Base-by-base conservation (phyloP, 2,888 invertebrate species). In the Tubiluchus corallicola region DNA sequence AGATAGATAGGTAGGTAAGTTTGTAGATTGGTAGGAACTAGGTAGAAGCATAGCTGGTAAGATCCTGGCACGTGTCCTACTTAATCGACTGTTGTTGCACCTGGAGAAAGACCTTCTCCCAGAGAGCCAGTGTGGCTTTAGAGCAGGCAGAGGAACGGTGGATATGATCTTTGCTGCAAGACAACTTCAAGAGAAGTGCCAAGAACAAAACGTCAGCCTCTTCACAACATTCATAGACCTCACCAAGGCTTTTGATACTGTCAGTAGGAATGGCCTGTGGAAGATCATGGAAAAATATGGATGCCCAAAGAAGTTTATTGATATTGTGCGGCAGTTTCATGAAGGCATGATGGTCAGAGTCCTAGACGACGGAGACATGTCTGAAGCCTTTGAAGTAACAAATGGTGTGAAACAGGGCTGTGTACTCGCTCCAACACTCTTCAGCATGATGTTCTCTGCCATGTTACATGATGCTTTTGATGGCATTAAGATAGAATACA, bases 291-390 rank as follows among this genome's bases (percentile, higher is more conserved):
- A 17, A 4, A 46, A 47, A 20, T 43, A 40, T 43, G 46, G 48
- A 15, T 43, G 58, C 44, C 44, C 55, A 1, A 48, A 53, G 20
- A 45, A 53, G 16, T 54, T 55, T 4, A 47, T 57, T 4, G 38
- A 45, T 17, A 50, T 52, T 20, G 50, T 58, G 13, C 41, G 50
- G 3, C 42, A 19, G 18, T 29, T 40, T 21, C 40, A 48, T 19
- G 41, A 42, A 18, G 48, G 38, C 39, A 48, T 48, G 42, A n/a
- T 15, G 13, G 42, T 37, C 15, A 20, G 39, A 13, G 45, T 45
- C 16, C 5, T 47, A 13, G 21, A 20, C 5, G 20, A 41, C 19
- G 41, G 41, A 9, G 42, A 41, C 13, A 17, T 18, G 15, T 42
- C 42, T 13, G 38, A 4, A 20, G 15, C 20, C 9, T 45, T 48